Evolutionary conservation across 2,888 invertebrate species (phyloP), one percentile per base, ranked within the genome.

Genomic region (Trissolcus brochymenae): DNA sequence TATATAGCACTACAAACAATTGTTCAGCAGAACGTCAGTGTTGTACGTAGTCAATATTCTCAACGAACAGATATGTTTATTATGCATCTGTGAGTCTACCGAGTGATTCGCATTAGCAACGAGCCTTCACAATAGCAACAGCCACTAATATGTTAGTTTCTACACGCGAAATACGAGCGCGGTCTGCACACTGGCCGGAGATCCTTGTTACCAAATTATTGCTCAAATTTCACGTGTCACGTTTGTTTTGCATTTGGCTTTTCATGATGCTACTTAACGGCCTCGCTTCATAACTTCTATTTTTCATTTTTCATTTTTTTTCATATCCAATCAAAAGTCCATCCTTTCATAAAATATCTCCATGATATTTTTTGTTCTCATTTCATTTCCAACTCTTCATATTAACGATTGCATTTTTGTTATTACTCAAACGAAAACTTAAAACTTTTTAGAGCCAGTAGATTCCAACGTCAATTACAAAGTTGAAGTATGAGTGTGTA

Each of bases 61-160:
- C 67, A 19, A 53, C 71, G 61, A 66, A 67, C 61, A 71, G 62
- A 78, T 78, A 74, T 78, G 78, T 78, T 78, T 71, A 74, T 78
- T 76, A 71, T 66, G 71, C 66, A 62, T 74, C 71, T 55, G 74
- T 71, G 71, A 71, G 71, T 62, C 59, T 13, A 61, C 65, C 78
- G 73, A 78, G 65, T 74, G 78, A 78, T 78, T 78, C 78, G 74
- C 74, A 74, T 78, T 78, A 74, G 71, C 62, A 62, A 41, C 67
- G 62, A 70, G 40, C 74, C 51, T 13, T 51, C 65, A 66, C 78
- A 78, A 74, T 74, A 57, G 70, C 16, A 53, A 16, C 13, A 50
- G 46, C 46, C 21, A 68, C 46, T 46, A 46, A 46, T 46, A 46
- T 46, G 46, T 68, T 59, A 62, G 64, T 57, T 74, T 50, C 35